Evolutionary conservation across 1,140 invertebrate species (phyloP).

Genomic region (Charaxes varanes): DNA sequence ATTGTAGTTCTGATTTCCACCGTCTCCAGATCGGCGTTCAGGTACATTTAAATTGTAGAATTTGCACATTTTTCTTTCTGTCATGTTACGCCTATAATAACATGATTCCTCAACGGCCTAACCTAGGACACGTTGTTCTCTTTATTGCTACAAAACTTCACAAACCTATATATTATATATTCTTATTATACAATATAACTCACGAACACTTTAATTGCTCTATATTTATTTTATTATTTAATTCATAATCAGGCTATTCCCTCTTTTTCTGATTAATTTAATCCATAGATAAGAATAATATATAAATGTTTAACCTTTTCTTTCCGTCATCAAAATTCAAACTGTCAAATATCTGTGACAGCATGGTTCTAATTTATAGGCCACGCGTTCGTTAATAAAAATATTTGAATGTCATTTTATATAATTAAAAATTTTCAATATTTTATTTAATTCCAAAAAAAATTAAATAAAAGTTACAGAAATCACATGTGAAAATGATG

Average conservation of each 20-base stretch:
- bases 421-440: too few relatives aligned
- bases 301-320: conserved; percentile 72
- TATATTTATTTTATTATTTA: conserved; percentile 38
- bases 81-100: conserved; percentile 69
- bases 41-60: conserved; percentile 71
- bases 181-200: conserved; percentile 13
- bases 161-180: conserved; percentile 20
- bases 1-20: conserved; percentile 40
- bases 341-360: conserved; percentile 66
- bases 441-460: too few relatives aligned
- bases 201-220: conserved; percentile 14
- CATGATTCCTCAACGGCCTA: conserved; percentile 70
- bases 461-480: too few relatives aligned
- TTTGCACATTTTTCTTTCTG: conserved; percentile 71
- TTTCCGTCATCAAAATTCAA: conserved; percentile 72
- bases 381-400: neutral
- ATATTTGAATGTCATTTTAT: too few relatives aligned
- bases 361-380: conserved; percentile 36
- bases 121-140: conserved; percentile 67
- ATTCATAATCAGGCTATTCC: conserved; percentile 60
- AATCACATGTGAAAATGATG: too few relatives aligned
- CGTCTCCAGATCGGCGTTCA: conserved; percentile 60
- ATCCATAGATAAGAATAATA: too few relatives aligned
- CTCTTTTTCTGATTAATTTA: conserved; percentile 67
- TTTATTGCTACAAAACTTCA: conserved; percentile 33